These are phyloP conservation scores for Cataglyphis altisquamis DNA, from an alignment of 2,888 invertebrate genomes.

Conservation along the genomic window DNA sequence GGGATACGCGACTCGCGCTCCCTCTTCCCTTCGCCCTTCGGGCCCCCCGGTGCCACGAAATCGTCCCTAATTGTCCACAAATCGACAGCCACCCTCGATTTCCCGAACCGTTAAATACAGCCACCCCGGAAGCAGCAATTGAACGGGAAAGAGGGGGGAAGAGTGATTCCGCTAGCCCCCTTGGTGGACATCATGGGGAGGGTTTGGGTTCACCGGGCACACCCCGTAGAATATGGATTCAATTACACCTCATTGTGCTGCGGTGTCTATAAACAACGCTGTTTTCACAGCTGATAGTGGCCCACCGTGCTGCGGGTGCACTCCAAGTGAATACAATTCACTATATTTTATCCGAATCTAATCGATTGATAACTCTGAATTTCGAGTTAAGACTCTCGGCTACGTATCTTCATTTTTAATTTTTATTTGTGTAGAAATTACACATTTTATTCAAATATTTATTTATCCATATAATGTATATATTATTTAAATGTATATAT, in stretches of 20 bases:
- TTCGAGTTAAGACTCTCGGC: neutral
- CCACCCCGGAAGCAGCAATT: conserved; percentile 63
- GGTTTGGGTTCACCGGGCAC: conserved; percentile 58
- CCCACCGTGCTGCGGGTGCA: conserved; percentile 54
- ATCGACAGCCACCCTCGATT: conserved; percentile 79
- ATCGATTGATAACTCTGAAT: neutral
- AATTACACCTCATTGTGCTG: conserved; percentile 85
- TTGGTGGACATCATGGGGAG: conserved; percentile 22
- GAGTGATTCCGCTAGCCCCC: conserved; percentile 60
- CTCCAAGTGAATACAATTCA: conserved; percentile 7
- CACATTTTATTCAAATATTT: neutral
- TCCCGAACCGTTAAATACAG: conserved; percentile 76
- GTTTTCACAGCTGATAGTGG: conserved; percentile 84
- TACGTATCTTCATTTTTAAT: neutral
- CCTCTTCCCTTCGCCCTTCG: neutral
- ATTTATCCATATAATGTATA: neutral
- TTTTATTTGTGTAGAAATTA: neutral
- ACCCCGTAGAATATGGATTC: conserved; percentile 82
- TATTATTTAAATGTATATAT: neutral
- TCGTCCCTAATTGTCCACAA: conserved; percentile 84
- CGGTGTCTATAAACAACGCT: conserved; percentile 84
- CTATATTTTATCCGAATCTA: neutral
- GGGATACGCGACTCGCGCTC: neutral
- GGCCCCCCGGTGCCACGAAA: conserved; percentile 58
- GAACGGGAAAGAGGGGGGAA: conserved; percentile 38